Evolutionary conservation across 2,797 vertebrate species (phyloP), one percentile per base, ranked within the genome.

Genomic region (Clarias platycephalus): DNA sequence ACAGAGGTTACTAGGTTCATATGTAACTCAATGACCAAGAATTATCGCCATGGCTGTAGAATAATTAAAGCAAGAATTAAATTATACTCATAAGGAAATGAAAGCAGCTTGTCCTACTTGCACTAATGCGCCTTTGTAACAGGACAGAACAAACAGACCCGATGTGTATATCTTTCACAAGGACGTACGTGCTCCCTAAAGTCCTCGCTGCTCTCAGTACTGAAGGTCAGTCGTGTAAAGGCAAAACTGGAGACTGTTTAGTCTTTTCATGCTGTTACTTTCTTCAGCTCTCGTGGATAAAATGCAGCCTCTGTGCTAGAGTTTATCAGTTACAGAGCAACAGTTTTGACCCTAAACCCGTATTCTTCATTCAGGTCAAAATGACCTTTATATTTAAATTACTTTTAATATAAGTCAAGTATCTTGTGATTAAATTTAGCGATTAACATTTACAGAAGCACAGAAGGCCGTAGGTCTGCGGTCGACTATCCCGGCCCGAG

Each of bases 151-250:
- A 40, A 62, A n/a, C 24, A 44, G 76, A 26, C 22, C 31, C 31
- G n/a, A 78, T 77, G 55, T 77, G 74, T 77, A 37, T 12, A 13
- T 60, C 75, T 60, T 40, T 31, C 37, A 79, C 77, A 79, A 79
- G 58, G 60, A 79, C 77, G 26, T 64, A 26, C 13, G 1, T 44
- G 37, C 58, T 63, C 77, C 37, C 8, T 80, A 12, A 80, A 64
- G 37, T 22, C 31, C 40, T 74, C n/a, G 31, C 40, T 62, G 67
- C 55, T 70, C 84, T 57, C 70, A 16, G 22, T 20, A 5, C 62
- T 76, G 85, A 85, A 89, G 88, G 86, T 88, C 85, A 87, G 40
- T 16, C 66, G 58, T 63, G 66, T 26, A 68, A 85, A 81, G 78
- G 57, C 82, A 72, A 62, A 72, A 82, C 40, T 49, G 62, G 4